phyloP scores from a whole-genome alignment of 2,797 vertebrate genomes.

The Paramormyrops hopkinsi region DNA sequence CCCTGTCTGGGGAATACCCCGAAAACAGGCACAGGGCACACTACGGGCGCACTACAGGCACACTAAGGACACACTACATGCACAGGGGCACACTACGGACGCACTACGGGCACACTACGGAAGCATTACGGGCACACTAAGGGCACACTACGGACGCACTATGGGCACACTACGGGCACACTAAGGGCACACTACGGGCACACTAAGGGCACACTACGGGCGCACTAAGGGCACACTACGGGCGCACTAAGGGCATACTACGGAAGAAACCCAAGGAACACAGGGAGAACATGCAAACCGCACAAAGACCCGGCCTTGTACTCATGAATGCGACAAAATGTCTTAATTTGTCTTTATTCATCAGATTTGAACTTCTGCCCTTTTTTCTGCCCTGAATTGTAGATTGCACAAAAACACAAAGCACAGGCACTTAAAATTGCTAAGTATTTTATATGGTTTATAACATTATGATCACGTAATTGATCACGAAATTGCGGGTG shows the following conservation, averaged over 20 bases:
- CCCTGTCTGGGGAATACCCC: not conserved
- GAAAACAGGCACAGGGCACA: not conserved
- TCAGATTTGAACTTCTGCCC: not conserved
- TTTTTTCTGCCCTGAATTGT: not conserved
- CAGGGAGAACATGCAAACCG: not conserved
- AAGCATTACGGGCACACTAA: fast-evolving
- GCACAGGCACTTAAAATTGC: not conserved
- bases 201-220: too few species aligned
- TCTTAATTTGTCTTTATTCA: not conserved
- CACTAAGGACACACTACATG: fast-evolving
- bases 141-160: fast-evolving
- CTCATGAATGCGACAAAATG: not conserved
- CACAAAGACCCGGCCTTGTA: not conserved
- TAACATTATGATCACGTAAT: not conserved
- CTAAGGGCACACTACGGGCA: not conserved
- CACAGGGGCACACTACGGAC: too few species aligned
- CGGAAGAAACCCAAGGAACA: not conserved
- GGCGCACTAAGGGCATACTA: too few species aligned
- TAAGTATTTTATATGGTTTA: not conserved
- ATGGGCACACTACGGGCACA: fast-evolving
- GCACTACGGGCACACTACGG: too few species aligned
- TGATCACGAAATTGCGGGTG: not conserved
- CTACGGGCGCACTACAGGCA: too few species aligned
- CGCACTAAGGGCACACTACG: too few species aligned
- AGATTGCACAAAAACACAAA: not conserved